phyloP scores from a whole-genome alignment of 2,113 vertebrate species.

The Mirza zaza region DNA sequence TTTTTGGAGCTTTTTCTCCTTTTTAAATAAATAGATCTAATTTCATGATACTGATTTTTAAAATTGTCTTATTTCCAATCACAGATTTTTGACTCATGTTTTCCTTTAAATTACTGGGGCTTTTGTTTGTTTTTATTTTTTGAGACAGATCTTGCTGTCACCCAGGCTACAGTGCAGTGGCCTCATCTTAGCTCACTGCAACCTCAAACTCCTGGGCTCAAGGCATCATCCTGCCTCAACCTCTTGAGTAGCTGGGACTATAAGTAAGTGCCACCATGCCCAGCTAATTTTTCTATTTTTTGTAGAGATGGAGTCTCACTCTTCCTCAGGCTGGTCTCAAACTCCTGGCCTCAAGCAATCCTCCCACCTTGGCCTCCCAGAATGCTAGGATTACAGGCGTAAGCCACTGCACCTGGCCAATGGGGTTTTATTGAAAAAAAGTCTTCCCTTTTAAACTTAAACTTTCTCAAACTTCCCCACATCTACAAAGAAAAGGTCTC shows the following conservation, averaged over 20 bases:
- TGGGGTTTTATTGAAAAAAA: background rate
- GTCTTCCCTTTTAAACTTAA: background rate
- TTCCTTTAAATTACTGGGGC: constrained; percentile 30
- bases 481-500: background rate
- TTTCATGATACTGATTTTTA: background rate
- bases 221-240: too few species aligned
- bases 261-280: too few species aligned
- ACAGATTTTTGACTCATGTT: background rate
- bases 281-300: too few species aligned
- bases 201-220: too few species aligned
- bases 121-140: background rate
- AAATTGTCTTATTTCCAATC: background rate
- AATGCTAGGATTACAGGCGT: background rate
- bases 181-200: too few species aligned
- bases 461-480: background rate
- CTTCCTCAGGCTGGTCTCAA: too few species aligned
- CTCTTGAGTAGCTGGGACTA: too few species aligned
- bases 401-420: background rate
- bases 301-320: too few species aligned
- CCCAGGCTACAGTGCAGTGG: too few species aligned
- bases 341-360: too few species aligned
- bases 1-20: background rate
- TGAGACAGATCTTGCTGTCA: too few species aligned
- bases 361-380: too few species aligned
- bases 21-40: background rate